Percentiles rank a stretch among this genome's conserved stretches.
Conservation (phyloP, 2,888 invertebrate genomes). For the Tetanocera ferruginea region DNA sequence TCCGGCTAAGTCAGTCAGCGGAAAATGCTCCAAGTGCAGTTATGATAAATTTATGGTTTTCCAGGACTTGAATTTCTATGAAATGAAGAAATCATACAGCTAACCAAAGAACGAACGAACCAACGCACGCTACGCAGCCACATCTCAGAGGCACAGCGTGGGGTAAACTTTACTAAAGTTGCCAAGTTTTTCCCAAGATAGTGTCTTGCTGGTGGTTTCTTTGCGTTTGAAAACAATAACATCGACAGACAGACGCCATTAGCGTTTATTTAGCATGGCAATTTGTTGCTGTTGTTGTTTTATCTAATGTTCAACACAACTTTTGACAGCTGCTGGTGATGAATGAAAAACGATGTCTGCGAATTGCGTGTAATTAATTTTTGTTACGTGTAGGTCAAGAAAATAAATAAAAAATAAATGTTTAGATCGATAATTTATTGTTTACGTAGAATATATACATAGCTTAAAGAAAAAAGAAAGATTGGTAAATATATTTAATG, state of each 20-base stretch:
- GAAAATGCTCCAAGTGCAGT: slow-evolving; percentile 37
- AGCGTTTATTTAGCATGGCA: slow-evolving; percentile 14
- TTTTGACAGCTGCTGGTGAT: background rate
- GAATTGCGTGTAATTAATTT: background rate
- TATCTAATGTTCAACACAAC: background rate
- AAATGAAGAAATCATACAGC: too few relatives aligned
- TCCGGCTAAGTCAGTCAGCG: background rate
- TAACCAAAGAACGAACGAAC: background rate
- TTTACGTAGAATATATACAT: too few relatives aligned
- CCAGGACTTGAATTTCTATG: slow-evolving; percentile 18
- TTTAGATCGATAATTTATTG: too few relatives aligned
- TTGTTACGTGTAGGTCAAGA: background rate
- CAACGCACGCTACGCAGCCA: background rate
- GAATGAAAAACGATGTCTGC: too few relatives aligned
- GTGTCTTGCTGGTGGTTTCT: background rate
- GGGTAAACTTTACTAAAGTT: background rate
- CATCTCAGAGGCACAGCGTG: background rate
- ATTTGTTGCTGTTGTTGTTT: slow-evolving; percentile 16
- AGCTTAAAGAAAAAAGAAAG: too few relatives aligned
- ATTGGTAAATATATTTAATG: too few relatives aligned
- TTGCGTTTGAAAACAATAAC: background rate
- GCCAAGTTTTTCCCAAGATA: background rate
- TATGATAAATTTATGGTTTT: slow-evolving; percentile 43
- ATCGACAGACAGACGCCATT: slow-evolving; percentile 9
- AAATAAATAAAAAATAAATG: too few relatives aligned